Evolutionary conservation across 2,888 invertebrate species (phyloP).

Genomic region (Miltochrista miniata): DNA sequence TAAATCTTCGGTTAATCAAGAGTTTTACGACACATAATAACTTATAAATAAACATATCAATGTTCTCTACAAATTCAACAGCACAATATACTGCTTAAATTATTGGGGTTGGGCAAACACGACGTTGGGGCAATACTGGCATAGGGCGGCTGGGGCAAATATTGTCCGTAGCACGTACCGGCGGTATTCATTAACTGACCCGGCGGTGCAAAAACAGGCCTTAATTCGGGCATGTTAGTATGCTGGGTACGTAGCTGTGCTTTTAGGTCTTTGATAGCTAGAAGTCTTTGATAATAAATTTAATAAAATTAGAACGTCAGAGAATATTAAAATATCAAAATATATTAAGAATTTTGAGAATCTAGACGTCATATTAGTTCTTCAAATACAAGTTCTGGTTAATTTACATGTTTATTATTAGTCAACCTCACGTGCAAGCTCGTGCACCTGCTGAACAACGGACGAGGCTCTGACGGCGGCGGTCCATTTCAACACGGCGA

Average conservation of each 20-base stretch:
- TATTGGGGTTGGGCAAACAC: conserved; percentile 59
- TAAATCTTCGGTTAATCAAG: no score
- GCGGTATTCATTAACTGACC: conserved; percentile 61
- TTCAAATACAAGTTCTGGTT: no score
- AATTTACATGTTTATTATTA: no score
- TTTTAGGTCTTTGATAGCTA: neutral
- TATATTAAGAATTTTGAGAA: no score
- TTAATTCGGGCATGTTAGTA: conserved; percentile 46
- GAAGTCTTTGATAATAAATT: no score
- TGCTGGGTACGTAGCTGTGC: conserved; percentile 16
- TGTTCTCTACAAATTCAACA: conserved; percentile 54
- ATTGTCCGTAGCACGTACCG: conserved; percentile 50
- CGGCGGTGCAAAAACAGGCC: conserved; percentile 51
- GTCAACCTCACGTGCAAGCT: no score
- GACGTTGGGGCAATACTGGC: conserved; percentile 18
- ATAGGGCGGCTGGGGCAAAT: conserved; percentile 46
- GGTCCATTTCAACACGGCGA: no score
- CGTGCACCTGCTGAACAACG: no score
- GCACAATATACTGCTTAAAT: conserved; percentile 64
- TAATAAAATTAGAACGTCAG: no score
- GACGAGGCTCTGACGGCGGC: no score
- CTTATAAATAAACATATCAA: conserved; percentile 43
- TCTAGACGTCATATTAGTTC: no score
- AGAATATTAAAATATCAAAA: no score
- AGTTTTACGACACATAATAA: conserved; percentile 34